Conservation (phyloP, 35 echinoderm and acorn worm species). For the Anneissia japonica region DNA sequence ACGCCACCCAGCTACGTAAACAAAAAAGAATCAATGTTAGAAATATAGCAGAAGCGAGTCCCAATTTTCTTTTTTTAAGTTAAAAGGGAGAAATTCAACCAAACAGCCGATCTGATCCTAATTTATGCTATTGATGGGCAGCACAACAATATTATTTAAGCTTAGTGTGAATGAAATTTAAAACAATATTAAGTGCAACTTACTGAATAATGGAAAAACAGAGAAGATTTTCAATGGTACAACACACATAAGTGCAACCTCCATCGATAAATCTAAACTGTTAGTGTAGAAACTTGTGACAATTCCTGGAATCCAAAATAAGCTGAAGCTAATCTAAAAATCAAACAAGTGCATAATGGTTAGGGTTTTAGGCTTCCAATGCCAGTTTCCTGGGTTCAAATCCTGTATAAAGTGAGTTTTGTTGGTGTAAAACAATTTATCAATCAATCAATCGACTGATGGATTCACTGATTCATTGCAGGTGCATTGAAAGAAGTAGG, state of each 20-base stretch:
- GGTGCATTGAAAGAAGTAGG: background rate
- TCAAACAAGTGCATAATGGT: too few species aligned
- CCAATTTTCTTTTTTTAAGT: too few species aligned
- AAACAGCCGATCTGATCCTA: too few species aligned
- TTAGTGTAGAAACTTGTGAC: background rate
- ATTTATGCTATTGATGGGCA: too few species aligned
- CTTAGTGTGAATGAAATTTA: too few species aligned
- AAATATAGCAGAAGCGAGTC: too few species aligned
- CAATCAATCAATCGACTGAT: too few species aligned
- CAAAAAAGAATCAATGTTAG: background rate
- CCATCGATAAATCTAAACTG: background rate
- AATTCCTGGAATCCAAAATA: background rate
- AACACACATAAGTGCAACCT: background rate
- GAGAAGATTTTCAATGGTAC: background rate
- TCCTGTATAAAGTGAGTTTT: background rate
- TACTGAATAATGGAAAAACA: background rate
- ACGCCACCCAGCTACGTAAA: background rate
- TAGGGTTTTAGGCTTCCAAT: too few species aligned
- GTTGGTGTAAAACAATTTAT: background rate
- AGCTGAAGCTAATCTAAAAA: background rate
- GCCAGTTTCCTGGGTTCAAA: background rate
- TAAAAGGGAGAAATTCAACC: too few species aligned
- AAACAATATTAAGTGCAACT: background rate
- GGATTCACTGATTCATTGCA: too few species aligned
- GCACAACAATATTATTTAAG: too few species aligned